Evolutionary conservation across 1,140 invertebrate genomes (phyloP), one percentile per base, ranked within the genome.

Genomic region (Epicauta chinensis): DNA sequence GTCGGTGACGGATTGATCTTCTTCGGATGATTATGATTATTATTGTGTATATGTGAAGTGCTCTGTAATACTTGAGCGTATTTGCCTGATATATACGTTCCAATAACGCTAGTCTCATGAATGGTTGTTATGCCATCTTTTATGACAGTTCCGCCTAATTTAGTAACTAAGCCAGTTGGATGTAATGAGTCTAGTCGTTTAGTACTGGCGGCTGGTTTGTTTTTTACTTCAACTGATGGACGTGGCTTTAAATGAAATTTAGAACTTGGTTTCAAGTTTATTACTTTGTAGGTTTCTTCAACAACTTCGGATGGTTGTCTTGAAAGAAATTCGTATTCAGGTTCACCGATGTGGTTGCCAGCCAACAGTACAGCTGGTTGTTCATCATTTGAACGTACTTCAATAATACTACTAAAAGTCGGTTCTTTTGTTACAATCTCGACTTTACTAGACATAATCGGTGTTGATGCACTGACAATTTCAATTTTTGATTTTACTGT

Each of bases 31-130:
- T 59, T 49, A 6, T 53, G 67, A 5, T 68, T 70, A 32, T 59
- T 49, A 6, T 53, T 49, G 32, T 59, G 51, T 60, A 70, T 61
- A 14, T 63, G 65, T n/a, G 69, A 70, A 9, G 63, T 68, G 38
- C 69, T 71, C 43, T 71, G 69, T 12, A 71, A 70, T 2, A 93
- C 83, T 69, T 87, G 84, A 6, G 88, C 88, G 62, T 93, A 93
- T 70, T 91, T 89, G 43, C 88, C 88, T 45, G 86, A 87, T 59
- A 92, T 89, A 61, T 86, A 89, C 4, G 89, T 92, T 2, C 89
- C 89, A 60, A 92, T 86, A 10, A 92, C 89, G 63, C 84, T 89
- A 0, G 89, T 92, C 72, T 91, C 87, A 61, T 90, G 87, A 6
- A 91, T 82, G 1, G 89, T 92, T 1, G 88, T 91, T 0, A 84